These are phyloP conservation scores for Gila orcuttii DNA, from an alignment of 2,113 vertebrate species.

Conservation along the genomic window DNA sequence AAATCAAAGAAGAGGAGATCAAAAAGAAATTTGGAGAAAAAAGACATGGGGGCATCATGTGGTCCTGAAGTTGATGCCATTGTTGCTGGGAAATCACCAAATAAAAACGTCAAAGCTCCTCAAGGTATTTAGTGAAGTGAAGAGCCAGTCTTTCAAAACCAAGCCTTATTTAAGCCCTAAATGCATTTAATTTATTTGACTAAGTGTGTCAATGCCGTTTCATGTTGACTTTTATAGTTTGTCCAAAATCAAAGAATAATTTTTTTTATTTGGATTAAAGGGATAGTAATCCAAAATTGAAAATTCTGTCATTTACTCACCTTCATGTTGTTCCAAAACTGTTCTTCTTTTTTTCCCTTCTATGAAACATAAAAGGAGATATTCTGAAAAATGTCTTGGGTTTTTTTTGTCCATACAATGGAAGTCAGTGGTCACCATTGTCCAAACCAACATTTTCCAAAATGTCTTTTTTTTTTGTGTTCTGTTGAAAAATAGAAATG, in stretches of 20 bases:
- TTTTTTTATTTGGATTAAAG: neutral
- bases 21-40: constrained; percentile 28
- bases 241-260: neutral
- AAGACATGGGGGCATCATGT: neutral
- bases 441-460: no score
- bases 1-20: constrained; percentile 41
- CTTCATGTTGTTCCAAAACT: neutral
- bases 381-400: no score
- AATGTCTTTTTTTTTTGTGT: no score
- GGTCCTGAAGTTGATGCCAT: neutral
- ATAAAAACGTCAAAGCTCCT: neutral
- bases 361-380: neutral
- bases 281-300: neutral
- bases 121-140: constrained; percentile 40
- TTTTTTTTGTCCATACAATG: no score
- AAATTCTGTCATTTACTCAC: neutral
- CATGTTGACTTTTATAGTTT: neutral
- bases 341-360: neutral
- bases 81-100: neutral
- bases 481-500: no score
- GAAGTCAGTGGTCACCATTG: no score
- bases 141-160: neutral
- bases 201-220: neutral
- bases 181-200: neutral
- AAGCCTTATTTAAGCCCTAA: neutral